Conservation (phyloP, 2,797 vertebrate species). For the Myotis daubentonii region DNA sequence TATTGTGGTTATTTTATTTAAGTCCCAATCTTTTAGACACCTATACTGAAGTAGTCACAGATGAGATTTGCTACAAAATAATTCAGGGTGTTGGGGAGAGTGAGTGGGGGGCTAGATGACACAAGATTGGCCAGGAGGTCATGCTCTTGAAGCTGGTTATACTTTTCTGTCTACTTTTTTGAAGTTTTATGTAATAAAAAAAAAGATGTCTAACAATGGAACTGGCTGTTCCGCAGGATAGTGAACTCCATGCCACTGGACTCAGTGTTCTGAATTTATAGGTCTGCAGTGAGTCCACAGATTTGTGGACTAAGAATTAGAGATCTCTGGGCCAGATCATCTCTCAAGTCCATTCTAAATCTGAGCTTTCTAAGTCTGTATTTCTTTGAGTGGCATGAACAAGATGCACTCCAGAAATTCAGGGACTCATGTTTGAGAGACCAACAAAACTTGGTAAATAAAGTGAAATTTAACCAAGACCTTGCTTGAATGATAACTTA, state of each 20-base stretch:
- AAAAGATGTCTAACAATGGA: background rate
- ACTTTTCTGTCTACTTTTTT: background rate
- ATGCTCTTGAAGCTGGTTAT: background rate
- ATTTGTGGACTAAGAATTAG: background rate
- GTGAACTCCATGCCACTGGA: background rate
- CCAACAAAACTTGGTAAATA: conserved; percentile 5
- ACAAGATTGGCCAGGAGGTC: background rate
- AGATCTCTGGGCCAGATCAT: background rate
- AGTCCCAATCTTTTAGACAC: background rate
- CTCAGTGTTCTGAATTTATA: background rate
- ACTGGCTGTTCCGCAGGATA: background rate
- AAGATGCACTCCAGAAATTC: background rate
- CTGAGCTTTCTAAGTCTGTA: background rate
- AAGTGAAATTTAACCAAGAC: background rate
- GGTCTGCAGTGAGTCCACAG: background rate
- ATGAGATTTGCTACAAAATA: background rate
- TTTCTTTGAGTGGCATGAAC: background rate
- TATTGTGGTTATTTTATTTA: background rate
- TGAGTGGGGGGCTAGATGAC: background rate
- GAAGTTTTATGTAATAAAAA: background rate
- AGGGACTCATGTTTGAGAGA: background rate
- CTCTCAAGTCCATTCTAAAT: background rate
- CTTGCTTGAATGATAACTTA: background rate
- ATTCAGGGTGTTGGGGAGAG: background rate
- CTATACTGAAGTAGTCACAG: background rate